These are phyloP conservation scores for Pachypsylla venusta DNA, from an alignment of 1,140 invertebrate species.

Conservation along the genomic window DNA sequence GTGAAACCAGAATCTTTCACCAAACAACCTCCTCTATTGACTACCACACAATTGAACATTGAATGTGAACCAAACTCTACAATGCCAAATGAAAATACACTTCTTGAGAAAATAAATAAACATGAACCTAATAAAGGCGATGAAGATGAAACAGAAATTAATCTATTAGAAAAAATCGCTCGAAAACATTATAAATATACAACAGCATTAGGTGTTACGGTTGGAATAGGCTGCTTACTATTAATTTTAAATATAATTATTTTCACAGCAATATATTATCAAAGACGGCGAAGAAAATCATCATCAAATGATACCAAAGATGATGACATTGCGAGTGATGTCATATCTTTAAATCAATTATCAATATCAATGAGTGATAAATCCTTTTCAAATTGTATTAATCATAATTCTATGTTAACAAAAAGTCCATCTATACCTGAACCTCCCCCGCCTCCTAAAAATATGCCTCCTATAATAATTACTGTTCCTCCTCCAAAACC, in stretches of 20 bases:
- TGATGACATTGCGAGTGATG: background rate
- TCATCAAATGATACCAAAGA: constrained; percentile 17
- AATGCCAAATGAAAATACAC: background rate
- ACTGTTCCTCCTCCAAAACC: background rate
- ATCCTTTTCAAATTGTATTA: background rate
- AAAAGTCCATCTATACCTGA: constrained; percentile 2
- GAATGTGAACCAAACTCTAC: constrained; percentile 8
- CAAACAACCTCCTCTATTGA: background rate
- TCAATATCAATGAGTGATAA: background rate
- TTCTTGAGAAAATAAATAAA: background rate
- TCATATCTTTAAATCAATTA: background rate
- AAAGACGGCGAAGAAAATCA: constrained; percentile 38
- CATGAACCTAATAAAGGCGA: background rate
- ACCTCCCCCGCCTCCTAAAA: background rate
- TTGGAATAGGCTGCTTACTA: constrained; percentile 74
- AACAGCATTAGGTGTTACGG: constrained; percentile 38
- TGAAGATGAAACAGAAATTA: background rate
- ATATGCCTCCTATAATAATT: background rate
- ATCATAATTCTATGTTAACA: background rate
- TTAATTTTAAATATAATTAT: constrained; percentile 72
- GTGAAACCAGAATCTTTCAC: constrained; percentile 9
- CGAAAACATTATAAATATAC: constrained; percentile 10
- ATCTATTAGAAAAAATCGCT: constrained; percentile 1
- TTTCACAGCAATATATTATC: constrained; percentile 74
- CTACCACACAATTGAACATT: background rate